Evolutionary conservation across 2,797 vertebrate genomes (phyloP), one percentile per base, ranked within the genome.

Genomic region (Poliocrania exsul): DNA sequence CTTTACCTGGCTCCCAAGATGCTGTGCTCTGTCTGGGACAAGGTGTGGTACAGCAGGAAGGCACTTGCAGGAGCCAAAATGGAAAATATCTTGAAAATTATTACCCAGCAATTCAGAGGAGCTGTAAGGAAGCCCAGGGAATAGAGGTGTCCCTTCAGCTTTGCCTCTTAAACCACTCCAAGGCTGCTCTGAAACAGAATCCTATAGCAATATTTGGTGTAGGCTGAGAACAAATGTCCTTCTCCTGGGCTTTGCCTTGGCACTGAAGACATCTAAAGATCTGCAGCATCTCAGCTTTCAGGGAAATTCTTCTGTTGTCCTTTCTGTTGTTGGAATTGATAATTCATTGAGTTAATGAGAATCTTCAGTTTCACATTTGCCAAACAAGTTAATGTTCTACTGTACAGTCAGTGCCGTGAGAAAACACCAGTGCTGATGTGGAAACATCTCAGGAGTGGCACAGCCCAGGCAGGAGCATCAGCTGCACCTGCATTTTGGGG

Each of bases 1-100:
- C 91, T 97, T 8, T 97, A 96, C 20, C 89, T 97, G 4, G 8
- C 44, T 7, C 96, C 95, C 70, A 96, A 25, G 26, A 17, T 62
- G 1, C 53, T 79, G 12, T 91, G 29, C 66, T 88, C 81, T 12
- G 0, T 83, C 4, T 92, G 93, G 69, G 95, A 95, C 47, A 26
- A 84, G 4, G 64, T 42, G 4, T 97, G 96, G 96, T 96, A 92
- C 89, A 49, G 42, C 10, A 87, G 37, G 6, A 96, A 70, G 54
- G 16, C 89, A 1, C 77, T 97, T 75, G 28, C 82, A 65, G 93
- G 65, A 65, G 11, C 6, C 85, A 93, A 25, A 50, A 26, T 88
- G 6, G 24, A 66, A 16, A 88, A 81, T 38, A 83, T 94, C 7
- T 11, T 92, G 53, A 75, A 74, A 65, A 21, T 8, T 23, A 61